Conservation (phyloP, 2,113 vertebrate genomes). For the Fulica atra region DNA sequence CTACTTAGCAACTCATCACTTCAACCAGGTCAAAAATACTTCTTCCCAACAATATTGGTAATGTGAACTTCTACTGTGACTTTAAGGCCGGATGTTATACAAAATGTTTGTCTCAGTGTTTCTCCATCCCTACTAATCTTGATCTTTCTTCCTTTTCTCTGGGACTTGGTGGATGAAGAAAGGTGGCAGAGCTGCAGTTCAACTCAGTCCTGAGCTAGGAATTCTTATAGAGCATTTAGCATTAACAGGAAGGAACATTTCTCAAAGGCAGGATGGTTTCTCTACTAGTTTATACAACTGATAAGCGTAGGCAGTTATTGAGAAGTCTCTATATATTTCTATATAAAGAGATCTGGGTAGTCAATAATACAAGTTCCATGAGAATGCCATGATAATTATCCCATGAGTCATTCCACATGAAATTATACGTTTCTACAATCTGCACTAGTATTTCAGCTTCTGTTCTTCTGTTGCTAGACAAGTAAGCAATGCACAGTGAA, state of each 20-base stretch:
- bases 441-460: not conserved
- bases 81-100: not conserved
- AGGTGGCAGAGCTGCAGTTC: not conserved
- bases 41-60: not conserved
- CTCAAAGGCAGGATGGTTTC: not conserved
- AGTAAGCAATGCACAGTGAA: not conserved
- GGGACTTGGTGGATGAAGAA: not conserved
- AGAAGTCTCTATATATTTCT: not conserved
- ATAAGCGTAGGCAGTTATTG: not conserved
- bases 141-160: not conserved
- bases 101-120: not conserved
- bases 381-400: not conserved
- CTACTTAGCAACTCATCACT: not conserved
- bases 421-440: not conserved
- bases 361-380: fast-evolving
- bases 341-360: not conserved
- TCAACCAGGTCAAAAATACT: not conserved
- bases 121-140: not conserved
- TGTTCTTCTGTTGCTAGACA: not conserved
- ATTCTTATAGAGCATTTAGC: not conserved
- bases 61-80: not conserved
- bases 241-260: not conserved
- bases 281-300: not conserved
- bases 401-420: not conserved
- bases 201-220: not conserved